A percentile compares a stretch with the other conserved stretches of the same genome.
Conservation (phyloP, 2,888 invertebrate species). For the Ecliptopera silaceata region DNA sequence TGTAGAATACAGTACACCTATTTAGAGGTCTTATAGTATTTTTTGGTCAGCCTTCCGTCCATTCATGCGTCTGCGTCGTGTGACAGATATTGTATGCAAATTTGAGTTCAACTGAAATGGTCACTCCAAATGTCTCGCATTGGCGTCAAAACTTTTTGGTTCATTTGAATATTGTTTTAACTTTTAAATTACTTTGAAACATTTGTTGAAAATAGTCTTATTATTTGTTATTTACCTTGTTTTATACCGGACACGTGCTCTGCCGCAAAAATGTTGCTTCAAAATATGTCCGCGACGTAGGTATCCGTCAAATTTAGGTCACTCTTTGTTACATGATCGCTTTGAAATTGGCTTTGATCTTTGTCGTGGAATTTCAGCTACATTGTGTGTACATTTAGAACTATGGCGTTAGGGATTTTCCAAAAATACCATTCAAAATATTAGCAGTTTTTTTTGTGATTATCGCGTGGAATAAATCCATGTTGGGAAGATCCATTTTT, state of each 20-base stretch:
- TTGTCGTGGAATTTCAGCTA: conserved; percentile 17
- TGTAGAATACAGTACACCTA: conserved; percentile 35
- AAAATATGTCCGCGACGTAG: conserved; percentile 23
- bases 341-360: conserved; percentile 33
- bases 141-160: background rate
- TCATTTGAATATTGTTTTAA: background rate
- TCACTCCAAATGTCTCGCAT: background rate
- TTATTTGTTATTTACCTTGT: background rate
- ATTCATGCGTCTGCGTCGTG: conserved; percentile 55
- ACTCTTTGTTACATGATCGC: conserved; percentile 38
- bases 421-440: too few species aligned
- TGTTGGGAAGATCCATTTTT: conserved; percentile 4
- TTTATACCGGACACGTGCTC: conserved; percentile 5
- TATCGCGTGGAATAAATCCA: conserved; percentile 6
- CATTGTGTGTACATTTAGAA: conserved; percentile 13
- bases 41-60: conserved; percentile 67
- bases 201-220: background rate
- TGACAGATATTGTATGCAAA: conserved; percentile 64
- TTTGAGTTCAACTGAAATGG: conserved; percentile 34
- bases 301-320: conserved; percentile 37
- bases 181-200: background rate
- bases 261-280: conserved; percentile 13
- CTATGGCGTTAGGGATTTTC: too few species aligned
- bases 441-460: too few species aligned
- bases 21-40: conserved; percentile 50